Evolutionary conservation across 2,888 invertebrate genomes (phyloP), one percentile per base, ranked within the genome.

Genomic region (Agrochola lota): DNA sequence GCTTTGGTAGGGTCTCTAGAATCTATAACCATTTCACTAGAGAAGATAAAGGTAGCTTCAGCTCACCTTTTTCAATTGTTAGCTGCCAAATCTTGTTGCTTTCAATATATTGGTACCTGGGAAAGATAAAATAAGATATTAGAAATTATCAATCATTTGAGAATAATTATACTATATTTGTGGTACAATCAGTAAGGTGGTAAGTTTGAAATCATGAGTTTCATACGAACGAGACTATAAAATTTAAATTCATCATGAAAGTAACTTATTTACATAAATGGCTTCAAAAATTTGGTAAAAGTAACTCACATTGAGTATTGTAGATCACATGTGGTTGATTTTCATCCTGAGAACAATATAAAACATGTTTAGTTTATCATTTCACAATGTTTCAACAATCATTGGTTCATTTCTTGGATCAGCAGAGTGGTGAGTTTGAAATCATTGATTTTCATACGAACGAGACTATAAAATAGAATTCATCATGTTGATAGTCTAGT

Each of bases 1-100:
- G 96, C 96, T 96, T 96, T 95, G 96, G 96, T 95, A 96, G 96
- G 96, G 96, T 96, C 15, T 59, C 2, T 1, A 2, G 23, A 68
- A 79, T 49, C 11, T 23, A 35, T 9, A 35, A 3, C 17, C 9
- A 26, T 12, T 43, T 26, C 15, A 35, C 2, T 52, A n/a, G 1
- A 15, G 20, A 43, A 63, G 3, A 15, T 2, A 62, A 17, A 62
- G 30, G 5, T 11, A 6, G 12, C 74, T n/a, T 81, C 26, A 78
- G 12, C 78, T 78, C 26, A 78, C 78, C 78, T 57, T 55, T 62
- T 35, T 11, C 4, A 17, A 77, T n/a, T 40, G 11, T n/a, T 15
- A 20, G 20, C 2, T 52, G 9, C 20, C 0, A 52, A 60, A 70
- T 23, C 35, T 23, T 43, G 15, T 23, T 20, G 57, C 23, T 23